Base-by-base conservation (phyloP, 2,113 vertebrate genomes). In the Rhodinocichla rosea region DNA sequence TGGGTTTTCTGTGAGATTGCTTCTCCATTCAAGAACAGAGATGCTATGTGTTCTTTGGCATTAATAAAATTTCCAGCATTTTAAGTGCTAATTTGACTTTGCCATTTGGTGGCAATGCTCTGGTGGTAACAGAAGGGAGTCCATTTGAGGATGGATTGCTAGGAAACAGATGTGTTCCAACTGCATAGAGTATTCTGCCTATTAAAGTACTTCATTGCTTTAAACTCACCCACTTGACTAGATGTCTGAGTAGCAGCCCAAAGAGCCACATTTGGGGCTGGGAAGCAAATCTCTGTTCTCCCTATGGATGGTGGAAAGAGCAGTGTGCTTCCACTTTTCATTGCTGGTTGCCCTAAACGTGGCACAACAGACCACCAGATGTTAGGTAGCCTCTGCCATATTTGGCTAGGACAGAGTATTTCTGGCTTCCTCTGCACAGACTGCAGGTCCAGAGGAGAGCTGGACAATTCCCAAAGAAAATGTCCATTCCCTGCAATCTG, bases 81-180 rank as follows among this genome's bases (percentile, higher is more conserved):
- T 90, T 33, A 88, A 70, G 39, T 74, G 71, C 83, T 80, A 40
- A 76, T 90, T 90, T 83, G 90, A 62, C 42, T 88, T 93, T 88
- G 50, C 86, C 83, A 15, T 95, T 92, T 93, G 89, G 40, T 92
- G 90, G 79, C 47, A 2, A 86, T 94, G 56, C 76, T 90, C 79
- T 45, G 75, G 75, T 57, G 47, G 59, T 71, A 82, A 60, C 27
- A 10, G 6, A 81, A 83, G 42, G 27, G 40, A 81, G 21, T 62
- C 22, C 50, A 69, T 83, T 76, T 45, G 55, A 69, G 70, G 45
- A 62, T 32, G 37, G 28, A 50, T 65, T 83, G 56, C 59, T 67
- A 83, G 68, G 28, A 80, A 83, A 74, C 37, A 55, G 57, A 69
- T 77, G 37, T 86, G 21, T 33, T 95, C 47, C 83, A 45, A 55